Base-by-base conservation (phyloP, 2,888 invertebrate species). In the Thera obeliscata region DNA sequence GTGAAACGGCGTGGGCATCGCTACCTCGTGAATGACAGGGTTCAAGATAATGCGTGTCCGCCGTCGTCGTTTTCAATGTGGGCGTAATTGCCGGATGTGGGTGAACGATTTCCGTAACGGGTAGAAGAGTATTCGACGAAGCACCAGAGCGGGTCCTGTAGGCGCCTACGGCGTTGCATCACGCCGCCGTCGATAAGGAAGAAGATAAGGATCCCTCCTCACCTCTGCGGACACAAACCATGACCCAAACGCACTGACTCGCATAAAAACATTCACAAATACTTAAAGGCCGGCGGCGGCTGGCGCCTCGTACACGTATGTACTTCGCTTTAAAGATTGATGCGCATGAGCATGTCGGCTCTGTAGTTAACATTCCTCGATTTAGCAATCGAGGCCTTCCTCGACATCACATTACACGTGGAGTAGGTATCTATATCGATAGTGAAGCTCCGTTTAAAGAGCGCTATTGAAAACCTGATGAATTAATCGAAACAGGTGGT, bases 191-290 rank as follows among this genome's bases (percentile, higher is more conserved):
- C 22, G 22, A 22, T 22, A 22, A 22, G 22, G 22, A 22, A 83
- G 81, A 81, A 83, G 82, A 83, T 82, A 83, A 83, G 76, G 70
- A 70, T 75, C 76, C 76, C 78, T 76, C 55, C 55, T 61, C 57
- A n/a, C 74, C 72, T 72, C 74, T 70, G 70, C 70, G 71, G 74
- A 68, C 69, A 68, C 73, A 38, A 49, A 64, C 65, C 60, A 70
- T 70, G 65, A 61, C 76, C 82, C 82, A 84, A 81, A 83, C 83
- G 80, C 77, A 81, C 78, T 81, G 81, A 71, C 79, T 80, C 82
- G 79, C 82, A 83, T 84, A 85, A 87, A 87, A 88, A 88, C 86
- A 83, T 87, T 87, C 81, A 86, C 84, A 85, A 88, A 87, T 85
- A 46, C 43, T 46, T 9, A 87, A 81, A 86, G 85, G 83, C 83